These are phyloP conservation scores for Platysteira castanea DNA, from an alignment of 2,113 vertebrate species.

Conservation along the genomic window DNA sequence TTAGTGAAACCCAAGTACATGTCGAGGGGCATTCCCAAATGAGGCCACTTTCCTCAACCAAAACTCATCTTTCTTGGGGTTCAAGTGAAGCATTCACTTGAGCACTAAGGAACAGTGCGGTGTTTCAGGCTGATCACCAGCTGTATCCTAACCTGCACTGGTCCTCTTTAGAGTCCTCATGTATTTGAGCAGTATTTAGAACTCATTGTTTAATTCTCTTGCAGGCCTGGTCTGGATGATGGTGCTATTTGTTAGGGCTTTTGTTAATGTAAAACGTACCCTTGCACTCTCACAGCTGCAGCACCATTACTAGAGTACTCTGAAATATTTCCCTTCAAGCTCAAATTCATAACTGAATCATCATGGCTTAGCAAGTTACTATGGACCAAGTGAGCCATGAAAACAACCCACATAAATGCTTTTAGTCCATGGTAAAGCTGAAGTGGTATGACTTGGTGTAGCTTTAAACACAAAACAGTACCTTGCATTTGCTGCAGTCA, in stretches of 20 bases:
- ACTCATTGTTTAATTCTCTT: neutral
- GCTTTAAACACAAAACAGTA: neutral
- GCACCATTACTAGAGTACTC: neutral
- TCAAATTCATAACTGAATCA: slow-evolving; percentile 8
- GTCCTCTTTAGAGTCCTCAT: neutral
- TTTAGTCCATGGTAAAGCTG: neutral
- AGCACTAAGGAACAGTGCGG: neutral
- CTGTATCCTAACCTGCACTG: neutral
- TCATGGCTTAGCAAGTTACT: slow-evolving; percentile 7
- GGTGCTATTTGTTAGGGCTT: neutral
- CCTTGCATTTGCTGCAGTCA: neutral
- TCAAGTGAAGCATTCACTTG: neutral
- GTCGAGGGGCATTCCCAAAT: neutral
- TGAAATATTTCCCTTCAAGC: neutral
- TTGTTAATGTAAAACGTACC: neutral
- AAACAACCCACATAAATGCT: neutral
- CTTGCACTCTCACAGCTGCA: neutral
- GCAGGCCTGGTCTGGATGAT: neutral
- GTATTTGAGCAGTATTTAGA: neutral
- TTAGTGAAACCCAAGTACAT: neutral
- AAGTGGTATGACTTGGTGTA: neutral
- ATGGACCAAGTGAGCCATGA: neutral
- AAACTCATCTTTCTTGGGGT: neutral
- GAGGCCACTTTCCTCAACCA: neutral
- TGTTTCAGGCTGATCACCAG: neutral